phyloP scores from a whole-genome alignment of 2,888 invertebrate species.

The Sarcophaga caerulescens region DNA sequence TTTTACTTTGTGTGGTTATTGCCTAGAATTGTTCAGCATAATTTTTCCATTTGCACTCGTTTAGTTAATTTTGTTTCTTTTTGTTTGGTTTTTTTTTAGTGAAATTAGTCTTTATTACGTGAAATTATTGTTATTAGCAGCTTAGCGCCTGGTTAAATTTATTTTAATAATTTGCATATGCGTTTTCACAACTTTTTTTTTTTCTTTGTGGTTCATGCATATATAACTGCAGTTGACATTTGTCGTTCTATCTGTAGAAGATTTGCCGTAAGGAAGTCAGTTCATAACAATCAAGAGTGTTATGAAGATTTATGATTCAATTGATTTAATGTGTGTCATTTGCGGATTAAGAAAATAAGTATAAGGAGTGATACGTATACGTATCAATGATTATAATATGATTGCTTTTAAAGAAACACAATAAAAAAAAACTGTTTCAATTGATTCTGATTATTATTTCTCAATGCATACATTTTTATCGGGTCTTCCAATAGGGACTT shows the following conservation, averaged over 20 bases:
- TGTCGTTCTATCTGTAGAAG: constrained; percentile 11
- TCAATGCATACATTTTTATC: too few relatives aligned
- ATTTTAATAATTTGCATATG: constrained; percentile 44
- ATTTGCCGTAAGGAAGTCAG: constrained; percentile 55
- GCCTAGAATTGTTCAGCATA: constrained; percentile 29
- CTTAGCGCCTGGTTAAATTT: constrained; percentile 65
- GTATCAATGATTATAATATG: background rate
- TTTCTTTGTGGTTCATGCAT: background rate
- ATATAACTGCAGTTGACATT: too few relatives aligned
- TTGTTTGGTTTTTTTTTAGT: background rate
- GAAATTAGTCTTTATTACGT: constrained; percentile 64
- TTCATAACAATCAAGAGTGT: constrained; percentile 48
- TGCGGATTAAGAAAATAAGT: constrained; percentile 17
- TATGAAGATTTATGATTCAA: constrained; percentile 63
- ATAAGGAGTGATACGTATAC: background rate
- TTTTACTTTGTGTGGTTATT: constrained; percentile 30
- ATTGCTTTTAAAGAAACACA: background rate
- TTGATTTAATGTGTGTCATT: constrained; percentile 53
- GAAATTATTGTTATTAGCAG: constrained; percentile 61
- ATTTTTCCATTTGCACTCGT: constrained; percentile 32
- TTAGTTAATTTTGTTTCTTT: background rate
- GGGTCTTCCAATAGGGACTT: too few relatives aligned
- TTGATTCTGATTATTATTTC: background rate
- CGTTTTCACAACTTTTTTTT: constrained; percentile 1
- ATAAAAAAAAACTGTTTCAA: background rate